phyloP scores from a whole-genome alignment of 2,113 vertebrate species.

The Ageneiosus marmoratus region DNA sequence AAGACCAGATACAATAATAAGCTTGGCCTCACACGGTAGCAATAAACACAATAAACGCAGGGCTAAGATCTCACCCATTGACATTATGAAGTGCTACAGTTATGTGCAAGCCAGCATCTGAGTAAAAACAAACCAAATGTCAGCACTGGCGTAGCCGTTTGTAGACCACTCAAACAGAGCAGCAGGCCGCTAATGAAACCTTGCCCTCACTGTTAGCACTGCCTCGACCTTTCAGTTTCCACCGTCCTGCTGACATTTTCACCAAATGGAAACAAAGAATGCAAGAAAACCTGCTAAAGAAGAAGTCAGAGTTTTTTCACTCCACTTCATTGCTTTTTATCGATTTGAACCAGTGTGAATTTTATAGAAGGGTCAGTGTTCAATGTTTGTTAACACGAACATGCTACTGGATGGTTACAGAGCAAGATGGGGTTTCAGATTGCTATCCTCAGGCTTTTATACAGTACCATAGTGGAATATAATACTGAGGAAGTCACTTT shows the following conservation, averaged over 20 bases:
- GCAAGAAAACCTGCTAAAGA: constrained; percentile 58
- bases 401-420: constrained; percentile 59
- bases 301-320: constrained; percentile 60
- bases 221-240: constrained; percentile 69
- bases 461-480: constrained; percentile 15
- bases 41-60: constrained; percentile 61
- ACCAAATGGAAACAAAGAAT: constrained; percentile 62
- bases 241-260: constrained; percentile 73
- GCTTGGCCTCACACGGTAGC: constrained; percentile 64
- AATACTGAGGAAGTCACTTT: constrained; percentile 23
- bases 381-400: constrained; percentile 72
- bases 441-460: constrained; percentile 53
- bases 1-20: constrained; percentile 56
- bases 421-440: constrained; percentile 61
- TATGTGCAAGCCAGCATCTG: constrained; percentile 67
- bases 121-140: constrained; percentile 81
- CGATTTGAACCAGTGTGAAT: constrained; percentile 68
- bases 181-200: constrained; percentile 73
- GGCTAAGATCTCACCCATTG: constrained; percentile 68
- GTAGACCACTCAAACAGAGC: constrained; percentile 53
- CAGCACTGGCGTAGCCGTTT: constrained; percentile 67
- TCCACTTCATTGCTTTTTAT: constrained; percentile 68
- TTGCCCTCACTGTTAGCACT: constrained; percentile 73
- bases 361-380: constrained; percentile 64
- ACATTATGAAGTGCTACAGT: constrained; percentile 76